A percentile compares a stretch with the other conserved stretches of the same genome.
phyloP scores from a whole-genome alignment of 2,888 invertebrate genomes.

The Lithophane semibrunnea region DNA sequence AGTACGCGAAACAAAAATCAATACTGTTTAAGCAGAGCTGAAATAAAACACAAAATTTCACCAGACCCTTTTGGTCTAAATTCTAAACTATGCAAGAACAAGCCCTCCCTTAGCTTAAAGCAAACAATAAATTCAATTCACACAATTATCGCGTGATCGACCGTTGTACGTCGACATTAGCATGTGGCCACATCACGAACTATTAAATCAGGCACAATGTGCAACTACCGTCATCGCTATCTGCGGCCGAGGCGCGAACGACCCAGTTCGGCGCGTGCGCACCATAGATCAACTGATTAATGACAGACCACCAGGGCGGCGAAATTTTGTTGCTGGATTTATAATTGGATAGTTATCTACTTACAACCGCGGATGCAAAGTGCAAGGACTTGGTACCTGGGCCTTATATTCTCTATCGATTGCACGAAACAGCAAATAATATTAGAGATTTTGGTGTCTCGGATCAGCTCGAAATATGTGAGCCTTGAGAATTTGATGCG shows the following conservation, averaged over 20 bases:
- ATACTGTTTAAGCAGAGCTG: too few species aligned
- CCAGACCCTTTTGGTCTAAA: not conserved
- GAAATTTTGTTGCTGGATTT: slow-evolving; percentile 50
- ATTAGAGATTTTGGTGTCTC: not conserved
- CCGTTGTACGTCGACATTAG: slow-evolving; percentile 59
- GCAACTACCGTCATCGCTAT: slow-evolving; percentile 72
- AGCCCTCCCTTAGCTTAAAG: slow-evolving; percentile 45
- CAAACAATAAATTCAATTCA: slow-evolving; percentile 52
- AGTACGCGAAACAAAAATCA: too few species aligned
- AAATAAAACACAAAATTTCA: not conserved
- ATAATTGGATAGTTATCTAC: slow-evolving; percentile 36
- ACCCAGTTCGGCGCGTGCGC: slow-evolving; percentile 80
- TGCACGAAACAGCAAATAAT: too few species aligned
- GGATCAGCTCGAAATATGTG: not conserved
- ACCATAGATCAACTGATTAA: slow-evolving; percentile 71
- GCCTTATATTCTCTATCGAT: not conserved
- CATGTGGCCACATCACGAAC: slow-evolving; percentile 71
- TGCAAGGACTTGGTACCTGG: too few species aligned
- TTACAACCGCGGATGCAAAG: not conserved
- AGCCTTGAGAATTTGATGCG: not conserved
- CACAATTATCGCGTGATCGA: slow-evolving; percentile 64
- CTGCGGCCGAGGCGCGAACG: slow-evolving; percentile 72
- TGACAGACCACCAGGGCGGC: slow-evolving; percentile 62
- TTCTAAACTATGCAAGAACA: slow-evolving; percentile 17
- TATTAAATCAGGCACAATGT: slow-evolving; percentile 74